These are phyloP conservation scores for Euschistus heros DNA, from an alignment of 1,140 invertebrate species.

Conservation along the genomic window DNA sequence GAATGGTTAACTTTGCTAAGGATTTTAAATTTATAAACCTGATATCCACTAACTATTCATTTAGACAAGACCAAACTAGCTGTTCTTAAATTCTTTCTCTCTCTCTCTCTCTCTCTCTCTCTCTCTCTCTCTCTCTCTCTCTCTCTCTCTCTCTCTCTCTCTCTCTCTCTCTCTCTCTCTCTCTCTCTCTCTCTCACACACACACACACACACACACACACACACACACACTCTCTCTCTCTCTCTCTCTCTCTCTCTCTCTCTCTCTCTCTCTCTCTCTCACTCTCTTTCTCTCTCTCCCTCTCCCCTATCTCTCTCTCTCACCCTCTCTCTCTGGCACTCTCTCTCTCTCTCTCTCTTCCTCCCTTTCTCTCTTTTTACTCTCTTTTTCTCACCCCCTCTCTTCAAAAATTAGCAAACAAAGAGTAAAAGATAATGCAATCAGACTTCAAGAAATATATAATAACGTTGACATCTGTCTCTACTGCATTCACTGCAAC, in stretches of 20 bases:
- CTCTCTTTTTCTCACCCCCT: slow-evolving; percentile 8
- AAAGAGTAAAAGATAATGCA: too few species aligned
- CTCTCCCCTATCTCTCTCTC: slow-evolving; percentile 5
- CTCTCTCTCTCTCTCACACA: slow-evolving; percentile 8
- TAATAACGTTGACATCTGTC: too few species aligned
- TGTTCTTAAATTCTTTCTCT: not conserved
- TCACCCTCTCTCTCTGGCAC: not conserved
- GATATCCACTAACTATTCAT: too few species aligned
- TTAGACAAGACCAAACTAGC: too few species aligned
- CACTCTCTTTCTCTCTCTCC: slow-evolving; percentile 10
- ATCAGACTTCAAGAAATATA: too few species aligned
- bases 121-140: slow-evolving; percentile 2
- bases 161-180: slow-evolving; percentile 5
- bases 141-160: slow-evolving; percentile 12
- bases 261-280: slow-evolving; percentile 11
- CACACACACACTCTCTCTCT: slow-evolving; percentile 5
- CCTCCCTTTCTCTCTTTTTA: not conserved
- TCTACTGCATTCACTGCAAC: too few species aligned
- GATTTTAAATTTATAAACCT: too few species aligned
- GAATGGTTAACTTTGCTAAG: too few species aligned
- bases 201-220: not conserved
- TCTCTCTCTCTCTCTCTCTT: slow-evolving; percentile 11
- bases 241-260: slow-evolving; percentile 7
- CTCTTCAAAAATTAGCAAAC: too few species aligned
- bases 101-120: slow-evolving; percentile 11